Evolutionary conservation across 37 sponge, comb jelly and placozoan species (phyloP).

Genomic region (Cladorhizidae sp.): DNA sequence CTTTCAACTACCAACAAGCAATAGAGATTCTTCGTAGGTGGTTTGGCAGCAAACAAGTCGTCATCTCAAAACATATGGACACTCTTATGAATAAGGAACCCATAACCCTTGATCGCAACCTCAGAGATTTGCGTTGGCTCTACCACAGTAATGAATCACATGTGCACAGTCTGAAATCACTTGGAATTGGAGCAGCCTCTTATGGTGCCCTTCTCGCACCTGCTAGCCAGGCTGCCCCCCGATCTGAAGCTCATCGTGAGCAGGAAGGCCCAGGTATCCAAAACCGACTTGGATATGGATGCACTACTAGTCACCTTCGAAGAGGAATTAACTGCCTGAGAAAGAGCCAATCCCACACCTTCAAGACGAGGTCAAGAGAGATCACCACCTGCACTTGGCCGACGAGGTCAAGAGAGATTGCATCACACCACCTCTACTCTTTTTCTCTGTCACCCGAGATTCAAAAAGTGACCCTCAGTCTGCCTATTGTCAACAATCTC

Average conservation of each 20-base stretch:
- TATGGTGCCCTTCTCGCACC: constrained; percentile 34
- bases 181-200: constrained; percentile 13
- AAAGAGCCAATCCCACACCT: constrained; percentile 16
- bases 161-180: constrained; percentile 25
- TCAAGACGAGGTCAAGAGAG: neutral
- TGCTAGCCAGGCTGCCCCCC: constrained; percentile 18
- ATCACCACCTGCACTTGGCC: too few species aligned
- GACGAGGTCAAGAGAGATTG: neutral
- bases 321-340: constrained; percentile 31
- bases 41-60: constrained; percentile 27
- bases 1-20: too few species aligned
- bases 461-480: neutral
- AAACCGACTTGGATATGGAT: constrained; percentile 7
- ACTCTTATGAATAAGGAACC: constrained; percentile 8
- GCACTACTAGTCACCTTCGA: neutral
- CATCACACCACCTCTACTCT: constrained; percentile 13
- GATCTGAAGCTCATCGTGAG: constrained; percentile 33
- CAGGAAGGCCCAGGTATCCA: constrained; percentile 4
- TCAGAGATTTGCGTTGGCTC: constrained; percentile 3
- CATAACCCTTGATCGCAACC: constrained; percentile 10
- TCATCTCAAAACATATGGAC: constrained; percentile 43
- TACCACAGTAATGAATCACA: constrained; percentile 23
- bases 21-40: constrained; percentile 18
- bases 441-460: constrained; percentile 15
- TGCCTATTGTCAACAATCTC: constrained; percentile 35